phyloP scores from a whole-genome alignment of 2,888 invertebrate genomes.

The Agelastica alni region DNA sequence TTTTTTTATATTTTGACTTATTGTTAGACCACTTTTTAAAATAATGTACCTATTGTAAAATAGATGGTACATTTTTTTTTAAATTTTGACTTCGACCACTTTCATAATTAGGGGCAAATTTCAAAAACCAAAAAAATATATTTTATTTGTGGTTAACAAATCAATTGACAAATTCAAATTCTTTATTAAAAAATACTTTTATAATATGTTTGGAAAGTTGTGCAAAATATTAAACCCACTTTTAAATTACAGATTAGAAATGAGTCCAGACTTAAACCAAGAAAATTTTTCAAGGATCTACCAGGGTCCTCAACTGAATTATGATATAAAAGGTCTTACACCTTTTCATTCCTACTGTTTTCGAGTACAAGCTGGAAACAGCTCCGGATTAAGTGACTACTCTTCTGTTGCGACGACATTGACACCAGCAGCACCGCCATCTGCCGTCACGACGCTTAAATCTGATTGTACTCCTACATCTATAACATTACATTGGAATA shows the following conservation, averaged over 20 bases:
- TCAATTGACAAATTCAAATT: too few relatives aligned
- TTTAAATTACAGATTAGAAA: conserved; percentile 68
- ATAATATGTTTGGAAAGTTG: too few relatives aligned
- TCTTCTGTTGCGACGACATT: conserved; percentile 68
- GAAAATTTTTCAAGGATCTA: conserved; percentile 64
- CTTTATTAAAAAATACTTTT: too few relatives aligned
- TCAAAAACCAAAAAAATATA: too few relatives aligned
- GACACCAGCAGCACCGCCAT: conserved; percentile 83
- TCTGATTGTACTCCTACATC: conserved; percentile 71
- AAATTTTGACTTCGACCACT: too few relatives aligned
- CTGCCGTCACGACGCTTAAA: conserved; percentile 64
- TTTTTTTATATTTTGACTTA: too few relatives aligned
- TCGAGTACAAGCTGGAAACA: conserved; percentile 79
- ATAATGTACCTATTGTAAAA: too few relatives aligned
- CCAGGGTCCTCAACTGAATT: conserved; percentile 63
- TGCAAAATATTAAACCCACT: too few relatives aligned
- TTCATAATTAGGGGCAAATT: too few relatives aligned
- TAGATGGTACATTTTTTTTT: too few relatives aligned
- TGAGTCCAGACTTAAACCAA: conserved; percentile 60
- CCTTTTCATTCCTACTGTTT: conserved; percentile 84
- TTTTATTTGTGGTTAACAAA: too few relatives aligned
- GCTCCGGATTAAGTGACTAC: conserved; percentile 78
- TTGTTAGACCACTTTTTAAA: too few relatives aligned
- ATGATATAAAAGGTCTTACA: conserved; percentile 72
- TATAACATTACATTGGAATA: conserved; percentile 74